phyloP scores from a whole-genome alignment of 2,797 vertebrate genomes.

The Nasua narica region DNA sequence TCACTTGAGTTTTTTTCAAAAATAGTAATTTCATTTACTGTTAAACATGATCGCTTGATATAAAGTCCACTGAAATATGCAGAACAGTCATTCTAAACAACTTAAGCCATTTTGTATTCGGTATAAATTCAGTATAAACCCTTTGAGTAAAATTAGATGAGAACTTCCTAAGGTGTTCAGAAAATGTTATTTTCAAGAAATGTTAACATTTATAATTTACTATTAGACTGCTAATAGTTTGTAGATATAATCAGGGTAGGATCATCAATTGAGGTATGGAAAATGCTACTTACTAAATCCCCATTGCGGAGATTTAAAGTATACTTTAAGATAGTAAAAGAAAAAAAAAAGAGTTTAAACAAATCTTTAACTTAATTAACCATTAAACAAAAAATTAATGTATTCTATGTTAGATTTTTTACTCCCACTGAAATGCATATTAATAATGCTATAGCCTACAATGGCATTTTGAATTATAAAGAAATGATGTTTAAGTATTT shows the following conservation, averaged over 20 bases:
- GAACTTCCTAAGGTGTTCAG: neutral
- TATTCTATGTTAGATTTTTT: neutral
- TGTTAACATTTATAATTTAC: slow-evolving; percentile 1
- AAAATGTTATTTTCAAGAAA: neutral
- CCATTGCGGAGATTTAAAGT: neutral
- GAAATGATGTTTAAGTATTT: neutral
- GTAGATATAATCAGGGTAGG: neutral
- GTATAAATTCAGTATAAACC: neutral
- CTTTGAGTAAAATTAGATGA: neutral
- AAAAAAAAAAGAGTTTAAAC: neutral
- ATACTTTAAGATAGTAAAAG: neutral
- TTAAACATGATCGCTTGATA: neutral
- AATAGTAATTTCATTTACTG: neutral
- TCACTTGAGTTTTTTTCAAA: neutral
- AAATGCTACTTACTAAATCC: neutral
- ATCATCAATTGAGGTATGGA: neutral
- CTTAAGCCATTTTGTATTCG: neutral
- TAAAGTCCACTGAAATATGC: neutral
- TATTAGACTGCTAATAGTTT: neutral
- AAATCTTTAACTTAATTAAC: neutral
- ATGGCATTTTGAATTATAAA: neutral
- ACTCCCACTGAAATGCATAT: neutral
- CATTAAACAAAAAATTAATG: neutral
- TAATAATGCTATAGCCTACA: neutral
- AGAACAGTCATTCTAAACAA: neutral